Evolutionary conservation across 2,797 vertebrate genomes (phyloP), one percentile per base, ranked within the genome.

Genomic region (Cirrhinus mrigala): DNA sequence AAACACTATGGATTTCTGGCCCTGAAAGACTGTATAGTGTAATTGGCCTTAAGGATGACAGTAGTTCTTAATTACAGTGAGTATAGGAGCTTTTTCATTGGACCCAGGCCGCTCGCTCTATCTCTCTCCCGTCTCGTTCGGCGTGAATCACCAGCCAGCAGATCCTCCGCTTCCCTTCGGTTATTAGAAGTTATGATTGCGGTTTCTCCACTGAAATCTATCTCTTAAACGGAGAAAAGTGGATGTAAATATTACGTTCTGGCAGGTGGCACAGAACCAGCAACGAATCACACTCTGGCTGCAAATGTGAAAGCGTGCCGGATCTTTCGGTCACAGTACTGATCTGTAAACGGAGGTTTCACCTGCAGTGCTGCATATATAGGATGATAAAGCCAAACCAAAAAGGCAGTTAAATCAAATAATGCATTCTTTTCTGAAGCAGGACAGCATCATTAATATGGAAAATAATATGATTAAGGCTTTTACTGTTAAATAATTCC

Each of bases 1-100:
- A 91, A 91, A 90, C 85, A 87, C 87, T 90, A 89, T 91, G 89
- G 87, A 91, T 90, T 88, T 85, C 85, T 87, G 82, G 70, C 85
- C 78, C 56, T 71, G 75, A 86, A 87, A 85, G 84, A 87, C 87
- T 83, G 68, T 90, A 71, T 69, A 86, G 44, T 87, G 86, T 89
- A 90, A 91, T 89, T 90, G 90, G 84, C 87, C 88, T 91, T 86
- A 86, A 88, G 84, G 82, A 88, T 83, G 87, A 90, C 87, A 85
- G 89, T 81, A 80, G 84, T 89, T 91, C 87, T 90, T 91, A 89
- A 90, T 91, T 91, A 90, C 69, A 79, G 12, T 80, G 62, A 86
- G 74, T 69, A 77, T 82, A 84, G 76, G 69, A 82, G 81, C 60
- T 14, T 81, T 84, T 89, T 82, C 70, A 82, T 68, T 75, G 73